Conservation (phyloP, 2,797 vertebrate genomes). For the Buceros bicornis region DNA sequence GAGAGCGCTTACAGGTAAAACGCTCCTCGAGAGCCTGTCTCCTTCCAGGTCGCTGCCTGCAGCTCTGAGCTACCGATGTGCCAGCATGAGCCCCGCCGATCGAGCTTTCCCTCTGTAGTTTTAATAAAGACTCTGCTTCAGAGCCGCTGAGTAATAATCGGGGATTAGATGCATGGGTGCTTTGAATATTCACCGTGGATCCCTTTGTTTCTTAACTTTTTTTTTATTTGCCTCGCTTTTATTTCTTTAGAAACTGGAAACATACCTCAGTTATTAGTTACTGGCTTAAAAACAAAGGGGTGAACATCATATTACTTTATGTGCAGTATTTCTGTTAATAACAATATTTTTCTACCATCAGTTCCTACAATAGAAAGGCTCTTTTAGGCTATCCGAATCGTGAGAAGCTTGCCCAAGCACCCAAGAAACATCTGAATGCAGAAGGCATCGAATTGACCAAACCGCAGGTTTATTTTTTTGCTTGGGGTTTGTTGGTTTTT, state of each 20-base stretch:
- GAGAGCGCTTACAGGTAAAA: background rate
- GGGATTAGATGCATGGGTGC: slow-evolving; percentile 17
- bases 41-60: background rate
- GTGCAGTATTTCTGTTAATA: background rate
- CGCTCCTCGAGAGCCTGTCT: background rate
- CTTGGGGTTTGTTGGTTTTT: no score
- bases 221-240: background rate
- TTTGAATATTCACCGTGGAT: background rate
- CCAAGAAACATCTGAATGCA: background rate
- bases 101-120: background rate
- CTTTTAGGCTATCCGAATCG: background rate
- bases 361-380: background rate
- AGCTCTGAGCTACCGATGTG: background rate
- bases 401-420: background rate
- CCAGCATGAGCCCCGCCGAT: background rate
- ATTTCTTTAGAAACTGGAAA: background rate
- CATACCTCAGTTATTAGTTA: slow-evolving; percentile 7
- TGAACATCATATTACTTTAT: background rate
- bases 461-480: no score
- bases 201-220: background rate
- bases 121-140: background rate
- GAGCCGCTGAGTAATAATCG: background rate
- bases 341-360: background rate
- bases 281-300: slow-evolving; percentile 35
- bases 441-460: background rate